Evolutionary conservation across 2,888 invertebrate genomes (phyloP).

Genomic region (Linyphia triangularis): DNA sequence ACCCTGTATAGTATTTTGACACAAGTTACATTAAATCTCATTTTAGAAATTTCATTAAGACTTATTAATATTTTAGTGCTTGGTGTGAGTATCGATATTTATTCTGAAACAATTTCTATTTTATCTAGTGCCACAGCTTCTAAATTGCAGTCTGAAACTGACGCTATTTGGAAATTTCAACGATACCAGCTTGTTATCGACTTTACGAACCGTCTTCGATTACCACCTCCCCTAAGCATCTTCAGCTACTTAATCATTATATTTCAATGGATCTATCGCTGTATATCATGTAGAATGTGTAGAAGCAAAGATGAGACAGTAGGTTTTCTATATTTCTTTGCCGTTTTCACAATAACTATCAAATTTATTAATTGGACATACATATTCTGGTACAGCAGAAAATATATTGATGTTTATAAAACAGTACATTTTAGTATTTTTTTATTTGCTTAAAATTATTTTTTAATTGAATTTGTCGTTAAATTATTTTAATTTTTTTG

Average conservation of each 20-base stretch:
- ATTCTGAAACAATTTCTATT: neutral
- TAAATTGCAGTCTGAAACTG: conserved; percentile 78
- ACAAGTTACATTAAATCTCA: neutral
- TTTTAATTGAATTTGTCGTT: no score
- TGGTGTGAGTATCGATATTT: neutral
- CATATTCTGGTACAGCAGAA: no score
- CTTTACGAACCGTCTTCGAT: conserved; percentile 78
- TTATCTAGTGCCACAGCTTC: conserved; percentile 77
- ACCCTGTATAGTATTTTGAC: neutral
- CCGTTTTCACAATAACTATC: neutral
- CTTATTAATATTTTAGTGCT: neutral
- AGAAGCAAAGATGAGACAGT: conserved; percentile 54
- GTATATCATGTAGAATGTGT: conserved; percentile 59
- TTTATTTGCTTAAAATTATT: no score
- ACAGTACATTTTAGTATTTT: no score
- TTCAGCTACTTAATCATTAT: conserved; percentile 76
- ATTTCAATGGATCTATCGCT: conserved; percentile 54
- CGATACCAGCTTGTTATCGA: conserved; percentile 79
- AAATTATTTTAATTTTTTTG: no score
- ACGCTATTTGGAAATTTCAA: conserved; percentile 79
- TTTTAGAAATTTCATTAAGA: neutral
- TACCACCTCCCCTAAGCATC: conserved; percentile 79
- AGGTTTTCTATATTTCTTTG: neutral
- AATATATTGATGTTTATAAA: no score
- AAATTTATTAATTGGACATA: no score